Evolutionary conservation across 2,797 vertebrate species (phyloP), one percentile per base, ranked within the genome.

Genomic region (Characodon lateralis): DNA sequence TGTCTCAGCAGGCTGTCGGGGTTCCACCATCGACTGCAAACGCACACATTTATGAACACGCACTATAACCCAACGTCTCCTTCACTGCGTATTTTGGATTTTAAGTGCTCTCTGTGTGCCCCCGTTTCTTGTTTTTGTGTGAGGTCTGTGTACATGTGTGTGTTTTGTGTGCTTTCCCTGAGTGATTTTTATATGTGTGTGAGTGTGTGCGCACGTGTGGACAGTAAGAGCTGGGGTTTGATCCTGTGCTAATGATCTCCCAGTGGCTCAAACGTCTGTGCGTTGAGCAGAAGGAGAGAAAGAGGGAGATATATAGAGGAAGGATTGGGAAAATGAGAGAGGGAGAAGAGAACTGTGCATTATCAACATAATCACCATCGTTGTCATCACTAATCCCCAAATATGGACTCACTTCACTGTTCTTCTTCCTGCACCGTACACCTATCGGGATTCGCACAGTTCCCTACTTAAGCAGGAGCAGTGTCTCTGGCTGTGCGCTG

Each of bases 181-280:
- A 78, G 66, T 78, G 69, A 6, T 10, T 0, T 7, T 5, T n/a
- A n/a, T 18, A 0, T 63, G 16, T 8, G 28, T 16, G n/a, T 43
- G 56, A 70, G 81, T 43, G 71, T 46, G 55, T 71, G 46, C 31
- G 65, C 73, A 28, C 22, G 39, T 73, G 59, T 77, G 72, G 76
- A 87, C 83, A 87, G 84, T 86, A 87, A 86, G 78, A 85, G 84
- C 77, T 71, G 77, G 80, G 83, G 91, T 92, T 92, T 94, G 90
- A 92, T 94, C 89, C 89, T 88, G 86, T 91, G 89, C 92, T 94
- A 94, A 94, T 93, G 92, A 94, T 93, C 89, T 94, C 92, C 92
- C 92, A 91, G 92, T 91, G 92, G 93, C 83, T 93, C 88, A 88
- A 92, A 93, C 90, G 88, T 90, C 86, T 89, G 82, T 84, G 84